These are phyloP conservation scores for Linyphia triangularis DNA, from an alignment of 2,888 invertebrate genomes.

Conservation along the genomic window DNA sequence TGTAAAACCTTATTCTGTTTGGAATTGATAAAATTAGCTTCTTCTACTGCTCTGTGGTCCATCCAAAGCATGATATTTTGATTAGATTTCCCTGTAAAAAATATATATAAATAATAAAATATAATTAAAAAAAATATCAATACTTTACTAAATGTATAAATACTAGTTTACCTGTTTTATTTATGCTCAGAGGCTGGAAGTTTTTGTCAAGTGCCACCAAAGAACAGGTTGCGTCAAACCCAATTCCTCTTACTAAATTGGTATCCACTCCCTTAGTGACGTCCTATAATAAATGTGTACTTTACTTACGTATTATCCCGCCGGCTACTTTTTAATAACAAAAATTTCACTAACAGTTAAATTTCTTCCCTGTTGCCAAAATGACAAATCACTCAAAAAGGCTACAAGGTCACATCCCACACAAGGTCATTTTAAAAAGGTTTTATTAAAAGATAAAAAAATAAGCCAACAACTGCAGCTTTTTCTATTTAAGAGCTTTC, in stretches of 20 bases:
- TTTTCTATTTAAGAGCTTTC: too few species aligned
- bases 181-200: conserved; percentile 85
- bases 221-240: conserved; percentile 98
- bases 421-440: too few species aligned
- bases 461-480: too few species aligned
- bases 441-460: too few species aligned
- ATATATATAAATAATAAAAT: background rate
- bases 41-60: conserved; percentile 91
- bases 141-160: background rate
- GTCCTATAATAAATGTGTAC: conserved; percentile 39
- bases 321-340: background rate
- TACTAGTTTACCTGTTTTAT: conserved; percentile 75
- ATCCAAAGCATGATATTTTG: conserved; percentile 95
- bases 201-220: conserved; percentile 88
- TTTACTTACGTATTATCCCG: background rate
- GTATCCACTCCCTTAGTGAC: conserved; percentile 29
- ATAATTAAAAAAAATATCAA: background rate
- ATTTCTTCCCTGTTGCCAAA: too few species aligned
- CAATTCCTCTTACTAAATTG: conserved; percentile 86
- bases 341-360: background rate
- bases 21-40: conserved; percentile 89
- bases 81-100: conserved; percentile 80
- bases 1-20: conserved; percentile 87
- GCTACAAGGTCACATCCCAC: too few species aligned
- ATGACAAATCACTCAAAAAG: too few species aligned